These are phyloP conservation scores for Chesias legatella DNA, from an alignment of 2,888 invertebrate genomes.

Conservation along the genomic window DNA sequence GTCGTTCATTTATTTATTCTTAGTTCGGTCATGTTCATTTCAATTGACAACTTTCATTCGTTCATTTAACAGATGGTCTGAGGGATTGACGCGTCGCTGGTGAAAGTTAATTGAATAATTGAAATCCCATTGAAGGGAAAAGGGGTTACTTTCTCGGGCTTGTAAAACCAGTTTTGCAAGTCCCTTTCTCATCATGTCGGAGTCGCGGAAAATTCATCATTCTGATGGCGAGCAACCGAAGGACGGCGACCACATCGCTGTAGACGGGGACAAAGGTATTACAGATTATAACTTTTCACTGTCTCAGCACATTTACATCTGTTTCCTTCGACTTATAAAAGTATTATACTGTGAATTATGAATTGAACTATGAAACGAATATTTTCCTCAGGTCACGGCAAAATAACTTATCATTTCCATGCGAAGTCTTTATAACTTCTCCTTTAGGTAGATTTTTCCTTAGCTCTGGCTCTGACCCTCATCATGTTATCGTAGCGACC, in stretches of 20 bases:
- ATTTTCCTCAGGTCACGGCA: too few relatives aligned
- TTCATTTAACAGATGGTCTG: conserved; percentile 15
- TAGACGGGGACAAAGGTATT: conserved; percentile 80
- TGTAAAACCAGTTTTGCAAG: conserved; percentile 46
- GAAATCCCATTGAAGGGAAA: conserved; percentile 39
- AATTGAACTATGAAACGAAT: too few relatives aligned
- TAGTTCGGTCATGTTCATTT: background rate
- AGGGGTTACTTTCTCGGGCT: conserved; percentile 39
- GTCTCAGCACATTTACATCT: background rate
- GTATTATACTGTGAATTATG: too few relatives aligned
- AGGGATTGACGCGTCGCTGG: conserved; percentile 19
- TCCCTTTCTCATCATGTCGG: conserved; percentile 58
- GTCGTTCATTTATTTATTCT: conserved; percentile 24
- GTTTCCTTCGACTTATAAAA: too few relatives aligned
- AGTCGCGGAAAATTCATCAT: conserved; percentile 67
- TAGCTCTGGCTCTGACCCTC: conserved; percentile 12
- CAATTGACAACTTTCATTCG: background rate
- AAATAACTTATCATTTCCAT: too few relatives aligned
- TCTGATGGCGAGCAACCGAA: conserved; percentile 71
- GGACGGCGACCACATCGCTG: conserved; percentile 69
- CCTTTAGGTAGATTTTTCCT: background rate
- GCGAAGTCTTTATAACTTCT: conserved; percentile 1
- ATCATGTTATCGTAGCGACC: conserved; percentile 22
- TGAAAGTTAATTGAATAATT: conserved; percentile 36
- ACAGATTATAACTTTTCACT: conserved; percentile 25